phyloP scores from a whole-genome alignment of 1,140 invertebrate species.

The Anoplophora glabripennis region DNA sequence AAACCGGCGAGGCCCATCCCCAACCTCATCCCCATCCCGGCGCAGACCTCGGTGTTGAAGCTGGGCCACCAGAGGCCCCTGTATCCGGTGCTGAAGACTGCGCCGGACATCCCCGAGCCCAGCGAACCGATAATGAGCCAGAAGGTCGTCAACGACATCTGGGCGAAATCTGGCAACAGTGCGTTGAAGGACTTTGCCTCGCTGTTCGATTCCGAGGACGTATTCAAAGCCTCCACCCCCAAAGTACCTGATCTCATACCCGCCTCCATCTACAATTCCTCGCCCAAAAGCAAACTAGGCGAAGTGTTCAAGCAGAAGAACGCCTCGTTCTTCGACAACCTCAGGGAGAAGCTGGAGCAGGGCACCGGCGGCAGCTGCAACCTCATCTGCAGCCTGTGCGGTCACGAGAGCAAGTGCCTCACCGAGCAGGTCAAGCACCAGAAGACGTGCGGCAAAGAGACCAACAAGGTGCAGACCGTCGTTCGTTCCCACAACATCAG shows the following conservation, averaged over 20 bases:
- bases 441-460: constrained; percentile 63
- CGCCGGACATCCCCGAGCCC: constrained; percentile 14
- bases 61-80: not conserved
- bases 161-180: constrained; percentile 49
- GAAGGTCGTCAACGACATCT: constrained; percentile 51
- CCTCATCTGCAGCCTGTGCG: constrained; percentile 69
- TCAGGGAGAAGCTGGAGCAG: constrained; percentile 70
- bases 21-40: constrained; percentile 65
- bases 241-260: constrained; percentile 36
- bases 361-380: constrained; percentile 53
- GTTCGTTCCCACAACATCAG: constrained; percentile 53
- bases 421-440: constrained; percentile 75
- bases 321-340: constrained; percentile 75
- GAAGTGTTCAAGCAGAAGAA: constrained; percentile 64
- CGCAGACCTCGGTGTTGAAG: constrained; percentile 32
- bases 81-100: not conserved
- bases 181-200: constrained; percentile 53
- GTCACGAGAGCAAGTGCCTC: constrained; percentile 79
- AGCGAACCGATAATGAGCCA: constrained; percentile 44
- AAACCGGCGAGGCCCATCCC: constrained; percentile 63
- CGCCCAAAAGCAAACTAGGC: constrained; percentile 46
- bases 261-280: constrained; percentile 28
- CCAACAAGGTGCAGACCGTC: constrained; percentile 38
- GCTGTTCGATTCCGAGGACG: constrained; percentile 51
- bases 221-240: constrained; percentile 28